Conservation (phyloP, 2,113 vertebrate species). For the Neotragus pygmaeus region DNA sequence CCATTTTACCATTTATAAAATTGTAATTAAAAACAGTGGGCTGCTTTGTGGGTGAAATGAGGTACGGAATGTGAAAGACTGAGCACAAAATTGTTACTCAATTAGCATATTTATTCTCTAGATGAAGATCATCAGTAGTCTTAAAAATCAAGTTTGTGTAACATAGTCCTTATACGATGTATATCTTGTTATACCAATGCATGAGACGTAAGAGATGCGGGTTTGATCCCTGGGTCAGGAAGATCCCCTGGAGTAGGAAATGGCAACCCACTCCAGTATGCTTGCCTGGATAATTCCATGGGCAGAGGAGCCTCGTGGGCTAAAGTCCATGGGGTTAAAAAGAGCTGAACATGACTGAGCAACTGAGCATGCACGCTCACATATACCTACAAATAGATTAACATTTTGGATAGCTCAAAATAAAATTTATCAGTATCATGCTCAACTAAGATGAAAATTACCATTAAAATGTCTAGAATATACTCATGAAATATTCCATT, state of each 20-base stretch:
- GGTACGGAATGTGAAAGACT: background rate
- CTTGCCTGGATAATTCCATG: background rate
- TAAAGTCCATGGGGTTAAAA: background rate
- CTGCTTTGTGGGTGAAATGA: background rate
- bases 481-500: slow-evolving; percentile 27
- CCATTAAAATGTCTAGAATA: slow-evolving; percentile 33
- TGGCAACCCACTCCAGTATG: background rate
- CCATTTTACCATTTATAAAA: background rate
- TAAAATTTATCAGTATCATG: slow-evolving; percentile 54
- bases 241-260: background rate
- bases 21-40: background rate
- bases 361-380: background rate
- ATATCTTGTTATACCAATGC: background rate
- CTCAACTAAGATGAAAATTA: slow-evolving; percentile 53
- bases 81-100: background rate
- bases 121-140: background rate
- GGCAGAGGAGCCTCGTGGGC: background rate
- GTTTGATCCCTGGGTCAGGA: background rate
- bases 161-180: background rate
- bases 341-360: background rate
- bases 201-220: background rate
- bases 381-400: background rate
- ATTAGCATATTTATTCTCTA: background rate
- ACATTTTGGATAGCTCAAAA: background rate
- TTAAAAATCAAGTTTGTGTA: background rate